These are phyloP conservation scores for Melieria picta DNA, from an alignment of 2,888 invertebrate species.

Conservation along the genomic window DNA sequence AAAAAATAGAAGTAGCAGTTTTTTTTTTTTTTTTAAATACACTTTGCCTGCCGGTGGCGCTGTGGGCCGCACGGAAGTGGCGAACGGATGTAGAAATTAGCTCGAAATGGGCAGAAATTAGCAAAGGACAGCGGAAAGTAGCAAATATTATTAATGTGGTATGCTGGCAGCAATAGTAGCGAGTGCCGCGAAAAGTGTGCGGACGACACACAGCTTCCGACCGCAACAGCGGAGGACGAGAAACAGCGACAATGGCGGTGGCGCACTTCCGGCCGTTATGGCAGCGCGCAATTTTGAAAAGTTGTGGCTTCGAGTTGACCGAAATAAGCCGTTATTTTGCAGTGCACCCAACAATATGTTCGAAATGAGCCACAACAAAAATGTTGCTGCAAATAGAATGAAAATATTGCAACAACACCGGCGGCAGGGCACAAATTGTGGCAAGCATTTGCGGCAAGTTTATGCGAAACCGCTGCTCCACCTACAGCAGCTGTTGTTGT, in stretches of 20 bases:
- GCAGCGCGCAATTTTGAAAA: neutral
- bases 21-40: constrained; percentile 8
- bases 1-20: no score
- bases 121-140: constrained; percentile 34
- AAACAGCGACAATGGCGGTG: neutral
- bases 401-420: neutral
- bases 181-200: neutral
- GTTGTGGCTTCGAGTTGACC: constrained; percentile 20
- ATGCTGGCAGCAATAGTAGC: constrained; percentile 38
- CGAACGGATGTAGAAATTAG: constrained; percentile 40
- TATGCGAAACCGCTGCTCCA: neutral
- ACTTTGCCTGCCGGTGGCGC: constrained; percentile 15
- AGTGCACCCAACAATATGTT: neutral
- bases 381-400: no score
- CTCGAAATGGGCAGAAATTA: constrained; percentile 33
- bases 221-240: neutral
- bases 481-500: no score
- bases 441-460: neutral
- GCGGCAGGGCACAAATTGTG: constrained; percentile 4
- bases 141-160: constrained; percentile 47
- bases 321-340: constrained; percentile 7
- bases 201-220: neutral
- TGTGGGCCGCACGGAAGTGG: constrained; percentile 8
- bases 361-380: no score
- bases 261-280: constrained; percentile 11